phyloP scores from a whole-genome alignment of 2,113 vertebrate species.

The Columbina picui region DNA sequence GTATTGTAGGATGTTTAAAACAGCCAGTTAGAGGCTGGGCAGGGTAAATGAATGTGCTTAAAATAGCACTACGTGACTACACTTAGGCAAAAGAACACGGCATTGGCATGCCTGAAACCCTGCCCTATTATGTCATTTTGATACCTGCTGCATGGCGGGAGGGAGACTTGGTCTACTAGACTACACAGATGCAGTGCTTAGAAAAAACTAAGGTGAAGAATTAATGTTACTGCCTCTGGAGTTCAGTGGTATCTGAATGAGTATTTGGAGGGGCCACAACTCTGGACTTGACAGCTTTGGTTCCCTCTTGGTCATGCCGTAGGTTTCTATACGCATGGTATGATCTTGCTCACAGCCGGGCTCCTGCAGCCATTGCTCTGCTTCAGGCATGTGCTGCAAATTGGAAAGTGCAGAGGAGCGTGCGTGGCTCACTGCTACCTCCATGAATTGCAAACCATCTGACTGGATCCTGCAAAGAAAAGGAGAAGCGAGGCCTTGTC shows the following conservation, averaged over 20 bases:
- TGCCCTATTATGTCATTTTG: neutral
- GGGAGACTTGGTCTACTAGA: neutral
- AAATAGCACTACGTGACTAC: neutral
- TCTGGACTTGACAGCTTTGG: neutral
- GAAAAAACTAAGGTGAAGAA: neutral
- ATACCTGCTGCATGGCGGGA: neutral
- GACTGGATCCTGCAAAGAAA: neutral
- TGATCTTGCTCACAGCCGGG: neutral
- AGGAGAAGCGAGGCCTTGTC: neutral
- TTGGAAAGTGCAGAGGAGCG: accelerated
- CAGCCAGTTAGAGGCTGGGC: neutral
- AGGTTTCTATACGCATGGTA: accelerated
- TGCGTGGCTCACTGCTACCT: neutral
- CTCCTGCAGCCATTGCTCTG: neutral
- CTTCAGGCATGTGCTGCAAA: neutral
- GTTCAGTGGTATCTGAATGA: neutral
- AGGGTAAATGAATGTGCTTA: neutral
- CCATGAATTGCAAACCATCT: neutral
- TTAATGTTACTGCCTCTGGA: neutral
- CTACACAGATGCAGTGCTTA: neutral
- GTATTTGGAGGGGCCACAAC: neutral
- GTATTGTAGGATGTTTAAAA: neutral
- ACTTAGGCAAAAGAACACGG: neutral
- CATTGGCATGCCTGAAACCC: neutral
- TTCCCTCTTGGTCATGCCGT: accelerated